Base-by-base conservation (phyloP, 2,113 vertebrate genomes). In the Pitta sordida region DNA sequence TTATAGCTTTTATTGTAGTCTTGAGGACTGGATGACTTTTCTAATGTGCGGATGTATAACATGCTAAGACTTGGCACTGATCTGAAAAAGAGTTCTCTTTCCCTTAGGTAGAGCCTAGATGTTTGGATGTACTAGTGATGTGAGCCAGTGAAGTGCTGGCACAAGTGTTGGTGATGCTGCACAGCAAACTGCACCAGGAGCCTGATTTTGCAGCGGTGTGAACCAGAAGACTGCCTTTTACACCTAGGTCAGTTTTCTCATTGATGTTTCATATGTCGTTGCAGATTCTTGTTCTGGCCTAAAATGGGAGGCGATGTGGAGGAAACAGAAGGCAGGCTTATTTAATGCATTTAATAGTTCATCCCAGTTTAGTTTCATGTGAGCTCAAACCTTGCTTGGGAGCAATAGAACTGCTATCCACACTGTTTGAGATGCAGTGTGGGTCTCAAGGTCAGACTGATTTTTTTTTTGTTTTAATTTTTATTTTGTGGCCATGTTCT, bases 1-100 rank as follows among this genome's bases (percentile, higher is more conserved):
- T 83, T 83, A 80, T 13, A 95, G 34, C 26, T 83, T 92, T 95
- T 95, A 58, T 51, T 94, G 34, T 49, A 43, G 41, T 90, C 53
- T 90, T 71, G 49, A 76, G 70, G n/a, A 69, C 22, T 1, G 11
- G 49, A 70, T 90, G 48, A 2, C 4, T 39, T n/a, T 82, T 63
- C 43, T 53, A 3, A 39, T 58, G 17, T 44, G 65, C 11, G 4
- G 6, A n/a, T 56, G 9, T 53, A 32, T 87, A 93, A 23, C 46
- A 36, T 87, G 4, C 46, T 78, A 58, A 87, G 41, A 29, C n/a
- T 71, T 89, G 37, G 7, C 56, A 44, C 49, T 87, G 62, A 36
- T 79, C 36, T 71, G 90, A 26, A 51, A 70, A 70, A 65, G 24
- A 46, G 15, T 62, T 65, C 17, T 39, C 15, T 88, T 78, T 75